Conservation (phyloP, 2,113 vertebrate genomes). For the Podocnemis expansa region DNA sequence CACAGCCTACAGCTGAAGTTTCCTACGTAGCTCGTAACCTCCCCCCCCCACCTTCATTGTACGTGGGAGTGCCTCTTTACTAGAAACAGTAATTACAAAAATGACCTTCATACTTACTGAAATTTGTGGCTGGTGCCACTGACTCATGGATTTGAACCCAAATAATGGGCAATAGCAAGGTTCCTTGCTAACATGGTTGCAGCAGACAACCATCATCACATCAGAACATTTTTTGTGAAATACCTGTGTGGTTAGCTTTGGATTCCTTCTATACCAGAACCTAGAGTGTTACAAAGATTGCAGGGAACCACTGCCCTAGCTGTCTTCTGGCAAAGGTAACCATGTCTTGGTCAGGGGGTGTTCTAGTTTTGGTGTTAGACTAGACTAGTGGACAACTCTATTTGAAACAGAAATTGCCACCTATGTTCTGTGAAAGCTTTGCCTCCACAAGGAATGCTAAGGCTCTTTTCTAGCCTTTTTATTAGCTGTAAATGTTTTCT, state of each 20-base stretch:
- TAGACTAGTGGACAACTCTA: neutral
- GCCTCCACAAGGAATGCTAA: neutral
- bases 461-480: neutral
- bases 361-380: constrained; percentile 25
- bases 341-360: neutral
- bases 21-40: neutral
- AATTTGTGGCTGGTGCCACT: constrained; percentile 18
- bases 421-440: neutral
- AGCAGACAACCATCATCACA: neutral
- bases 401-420: neutral
- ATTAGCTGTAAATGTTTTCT: neutral
- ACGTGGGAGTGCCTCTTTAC: constrained; percentile 40
- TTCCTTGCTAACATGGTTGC: neutral
- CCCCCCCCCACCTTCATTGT: neutral
- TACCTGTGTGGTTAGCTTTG: rapidly evolving
- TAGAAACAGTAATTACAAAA: constrained; percentile 56
- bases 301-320: neutral
- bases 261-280: neutral
- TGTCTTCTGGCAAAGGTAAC: neutral
- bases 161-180: neutral
- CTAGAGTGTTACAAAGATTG: neutral
- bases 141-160: constrained; percentile 51
- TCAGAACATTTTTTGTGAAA: neutral
- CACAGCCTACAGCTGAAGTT: neutral
- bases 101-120: constrained; percentile 53